A percentile compares a stretch with the other conserved stretches of the same genome.
Conservation (phyloP, 2,113 vertebrate species). For the Nothobranchius kuhntae region DNA sequence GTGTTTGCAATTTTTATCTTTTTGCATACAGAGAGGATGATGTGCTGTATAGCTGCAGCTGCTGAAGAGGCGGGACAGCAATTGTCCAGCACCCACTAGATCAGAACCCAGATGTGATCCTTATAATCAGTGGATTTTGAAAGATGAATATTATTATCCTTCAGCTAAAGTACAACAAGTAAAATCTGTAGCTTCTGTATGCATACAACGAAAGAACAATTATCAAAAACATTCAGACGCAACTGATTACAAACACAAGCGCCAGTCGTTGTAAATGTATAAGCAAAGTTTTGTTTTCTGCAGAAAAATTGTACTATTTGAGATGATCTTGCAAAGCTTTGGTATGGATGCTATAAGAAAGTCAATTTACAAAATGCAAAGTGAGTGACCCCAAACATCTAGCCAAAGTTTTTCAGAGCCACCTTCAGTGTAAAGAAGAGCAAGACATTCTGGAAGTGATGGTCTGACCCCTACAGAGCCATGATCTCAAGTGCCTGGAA, state of each 20-base stretch:
- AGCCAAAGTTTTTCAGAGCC: no score
- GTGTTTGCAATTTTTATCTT: conserved; percentile 9
- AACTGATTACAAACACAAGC: conserved; percentile 10
- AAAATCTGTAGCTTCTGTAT: conserved; percentile 24
- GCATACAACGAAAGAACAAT: conserved; percentile 32
- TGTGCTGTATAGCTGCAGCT: conserved; percentile 46
- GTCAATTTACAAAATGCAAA: no score
- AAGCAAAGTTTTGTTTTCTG: conserved; percentile 4
- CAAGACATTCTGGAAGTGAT: no score
- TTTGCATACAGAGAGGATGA: conserved; percentile 37
- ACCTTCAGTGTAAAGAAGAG: no score
- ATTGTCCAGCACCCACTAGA: conserved; percentile 38
- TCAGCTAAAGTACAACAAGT: conserved; percentile 23
- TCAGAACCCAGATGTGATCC: conserved; percentile 45
- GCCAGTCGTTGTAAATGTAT: not conserved
- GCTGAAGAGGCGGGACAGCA: conserved; percentile 31
- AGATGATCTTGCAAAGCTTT: no score
- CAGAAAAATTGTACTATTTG: not conserved
- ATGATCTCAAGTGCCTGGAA: no score
- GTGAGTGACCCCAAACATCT: no score
- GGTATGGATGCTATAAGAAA: no score
- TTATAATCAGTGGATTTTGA: conserved; percentile 53
- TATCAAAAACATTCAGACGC: conserved; percentile 8
- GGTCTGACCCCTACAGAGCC: no score
- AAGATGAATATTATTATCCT: conserved; percentile 41